A percentile compares a stretch with the other conserved stretches of the same genome.
Conservation (phyloP, 2,113 vertebrate genomes). For the Apteryx mantelli region DNA sequence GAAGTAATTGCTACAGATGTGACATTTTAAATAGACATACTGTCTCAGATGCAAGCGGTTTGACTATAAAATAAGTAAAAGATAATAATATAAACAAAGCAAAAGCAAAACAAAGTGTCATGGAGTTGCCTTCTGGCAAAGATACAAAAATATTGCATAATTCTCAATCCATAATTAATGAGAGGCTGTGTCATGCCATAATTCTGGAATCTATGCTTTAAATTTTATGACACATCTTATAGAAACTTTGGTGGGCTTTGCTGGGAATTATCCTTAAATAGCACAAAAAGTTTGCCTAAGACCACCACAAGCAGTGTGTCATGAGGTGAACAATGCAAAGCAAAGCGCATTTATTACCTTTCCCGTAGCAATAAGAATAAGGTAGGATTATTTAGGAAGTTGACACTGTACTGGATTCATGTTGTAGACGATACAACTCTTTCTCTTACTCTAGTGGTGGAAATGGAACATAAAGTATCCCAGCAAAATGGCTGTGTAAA, state of each 20-base stretch:
- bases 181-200: not conserved
- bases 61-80: not conserved
- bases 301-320: not conserved
- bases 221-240: not conserved
- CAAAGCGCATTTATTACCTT: not conserved
- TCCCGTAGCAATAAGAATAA: not conserved
- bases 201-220: not conserved
- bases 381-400: not conserved
- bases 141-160: not conserved
- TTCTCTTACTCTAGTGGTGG: not conserved
- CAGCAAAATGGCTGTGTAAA: fast-evolving
- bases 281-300: not conserved
- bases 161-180: not conserved
- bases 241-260: not conserved
- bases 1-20: constrained; percentile 25
- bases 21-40: constrained; percentile 38
- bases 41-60: not conserved
- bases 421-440: not conserved
- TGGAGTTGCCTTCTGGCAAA: not conserved
- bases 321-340: not conserved
- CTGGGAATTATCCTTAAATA: not conserved
- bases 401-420: not conserved
- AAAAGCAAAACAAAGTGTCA: not conserved
- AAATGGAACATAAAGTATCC: not conserved
- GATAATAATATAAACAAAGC: not conserved